Evolutionary conservation across 2,888 invertebrate species (phyloP), one percentile per base, ranked within the genome.

Genomic region (Polymixis lichenea): DNA sequence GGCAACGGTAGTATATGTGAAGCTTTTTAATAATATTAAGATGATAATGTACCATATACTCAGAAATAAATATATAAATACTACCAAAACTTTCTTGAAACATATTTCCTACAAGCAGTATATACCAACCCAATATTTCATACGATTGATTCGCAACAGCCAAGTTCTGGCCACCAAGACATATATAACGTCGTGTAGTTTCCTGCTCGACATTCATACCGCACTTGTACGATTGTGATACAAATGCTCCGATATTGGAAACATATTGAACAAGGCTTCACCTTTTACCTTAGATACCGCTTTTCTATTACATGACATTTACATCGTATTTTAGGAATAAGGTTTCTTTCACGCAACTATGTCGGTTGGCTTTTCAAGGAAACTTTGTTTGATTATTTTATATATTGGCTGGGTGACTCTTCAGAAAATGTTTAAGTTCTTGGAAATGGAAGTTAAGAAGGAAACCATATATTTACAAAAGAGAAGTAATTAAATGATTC

Each of bases 191-290:
- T 72, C 83, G 62, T 61, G 70, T 75, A 67, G 75, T 72, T 82
- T 82, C 78, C 78, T 85, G 74, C 61, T 53, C 61, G 64, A 86
- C 76, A 74, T 78, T 76, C 71, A 76, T 72, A 75, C 60, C 60
- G 38, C 60, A 72, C 69, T 75, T 66, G 55, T 69, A 72, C 75
- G 80, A 84, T 71, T 80, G 70, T 80, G 58, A 82, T 77, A 82
- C 83, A 82, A 85, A 65, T 46, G 66, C 64, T 65, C 53, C 83
- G 60, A 76, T 81, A 86, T 83, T 83, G 72, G 72, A 61, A 83
- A 78, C 71, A 77, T 66, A 75, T 81, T 75, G 75, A 82, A 62
- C 65, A 81, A 72, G 68, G 64, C 67, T 75, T 75, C 82, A 76
- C 72, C 72, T 83, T 82, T 64, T 64, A 71, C 66, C 67, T 76